Evolutionary conservation across 1,140 invertebrate species (phyloP).

Genomic region (Ceratosolen solmsi): DNA sequence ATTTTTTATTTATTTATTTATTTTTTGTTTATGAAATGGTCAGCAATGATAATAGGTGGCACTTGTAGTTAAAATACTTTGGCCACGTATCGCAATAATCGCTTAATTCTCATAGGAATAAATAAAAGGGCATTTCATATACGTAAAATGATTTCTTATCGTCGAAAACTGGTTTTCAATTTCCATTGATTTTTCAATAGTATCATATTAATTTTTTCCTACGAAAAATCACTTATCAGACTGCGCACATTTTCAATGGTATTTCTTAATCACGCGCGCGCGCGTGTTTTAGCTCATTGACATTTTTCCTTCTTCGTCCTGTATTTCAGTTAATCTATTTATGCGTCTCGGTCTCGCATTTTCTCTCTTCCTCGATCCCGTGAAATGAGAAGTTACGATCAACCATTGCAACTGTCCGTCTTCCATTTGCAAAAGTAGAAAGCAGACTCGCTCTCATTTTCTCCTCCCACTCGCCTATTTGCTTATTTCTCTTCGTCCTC

Average conservation of each 20-base stretch:
- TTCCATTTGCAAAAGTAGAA: conserved; percentile 58
- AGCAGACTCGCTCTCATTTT: conserved; percentile 46
- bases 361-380: conserved; percentile 53
- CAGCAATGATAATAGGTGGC: too few relatives aligned
- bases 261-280: too few relatives aligned
- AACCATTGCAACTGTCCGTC: conserved; percentile 59
- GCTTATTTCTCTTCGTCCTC: neutral
- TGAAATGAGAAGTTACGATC: conserved; percentile 61
- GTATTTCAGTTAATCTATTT: conserved; percentile 33
- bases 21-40: too few relatives aligned
- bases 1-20: too few relatives aligned
- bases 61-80: too few relatives aligned
- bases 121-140: too few relatives aligned
- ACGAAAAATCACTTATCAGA: conserved; percentile 5
- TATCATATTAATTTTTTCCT: neutral
- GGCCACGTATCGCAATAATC: too few relatives aligned
- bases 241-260: neutral
- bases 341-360: conserved; percentile 2
- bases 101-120: too few relatives aligned
- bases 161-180: neutral
- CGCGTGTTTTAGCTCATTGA: neutral
- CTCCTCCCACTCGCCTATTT: neutral
- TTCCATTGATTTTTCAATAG: neutral
- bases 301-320: neutral
- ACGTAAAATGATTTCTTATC: neutral